Percentiles rank a stretch among this genome's conserved stretches.
Conservation (phyloP, 2,113 vertebrate species). For the Rhadina sibilatrix region DNA sequence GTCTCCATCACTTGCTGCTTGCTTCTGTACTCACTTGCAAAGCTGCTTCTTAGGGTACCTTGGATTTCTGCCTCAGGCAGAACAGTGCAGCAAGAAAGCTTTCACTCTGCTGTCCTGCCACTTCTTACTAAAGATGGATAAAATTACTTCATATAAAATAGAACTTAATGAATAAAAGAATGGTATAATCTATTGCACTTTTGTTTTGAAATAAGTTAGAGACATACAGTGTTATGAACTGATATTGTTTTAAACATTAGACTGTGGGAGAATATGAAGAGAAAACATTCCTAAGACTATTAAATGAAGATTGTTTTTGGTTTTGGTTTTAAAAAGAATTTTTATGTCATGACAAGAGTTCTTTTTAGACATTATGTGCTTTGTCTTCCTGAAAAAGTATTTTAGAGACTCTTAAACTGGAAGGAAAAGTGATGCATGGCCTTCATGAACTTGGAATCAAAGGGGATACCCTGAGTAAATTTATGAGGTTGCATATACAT, state of each 20-base stretch:
- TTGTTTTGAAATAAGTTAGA: neutral
- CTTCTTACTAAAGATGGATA: neutral
- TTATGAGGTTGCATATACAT: constrained; percentile 81
- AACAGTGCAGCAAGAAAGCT: neutral
- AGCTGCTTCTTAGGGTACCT: neutral
- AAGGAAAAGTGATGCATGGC: constrained; percentile 87
- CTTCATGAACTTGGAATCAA: constrained; percentile 87
- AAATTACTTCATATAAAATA: neutral
- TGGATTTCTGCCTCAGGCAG: neutral
- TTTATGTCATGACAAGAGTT: neutral
- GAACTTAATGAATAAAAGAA: neutral
- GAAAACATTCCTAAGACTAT: neutral
- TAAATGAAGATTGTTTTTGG: neutral
- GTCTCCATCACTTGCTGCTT: neutral
- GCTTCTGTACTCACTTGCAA: neutral
- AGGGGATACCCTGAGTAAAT: constrained; percentile 76
- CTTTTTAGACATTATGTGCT: neutral
- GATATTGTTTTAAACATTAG: neutral
- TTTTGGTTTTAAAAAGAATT: neutral
- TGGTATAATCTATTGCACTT: neutral
- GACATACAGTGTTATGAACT: neutral
- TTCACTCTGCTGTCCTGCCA: neutral
- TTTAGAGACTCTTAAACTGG: constrained; percentile 82
- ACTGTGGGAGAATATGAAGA: neutral
- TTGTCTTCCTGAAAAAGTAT: constrained; percentile 64